Evolutionary conservation across 92 coral and sea anemone species (phyloP).

Genomic region (Paramuricea clavata): DNA sequence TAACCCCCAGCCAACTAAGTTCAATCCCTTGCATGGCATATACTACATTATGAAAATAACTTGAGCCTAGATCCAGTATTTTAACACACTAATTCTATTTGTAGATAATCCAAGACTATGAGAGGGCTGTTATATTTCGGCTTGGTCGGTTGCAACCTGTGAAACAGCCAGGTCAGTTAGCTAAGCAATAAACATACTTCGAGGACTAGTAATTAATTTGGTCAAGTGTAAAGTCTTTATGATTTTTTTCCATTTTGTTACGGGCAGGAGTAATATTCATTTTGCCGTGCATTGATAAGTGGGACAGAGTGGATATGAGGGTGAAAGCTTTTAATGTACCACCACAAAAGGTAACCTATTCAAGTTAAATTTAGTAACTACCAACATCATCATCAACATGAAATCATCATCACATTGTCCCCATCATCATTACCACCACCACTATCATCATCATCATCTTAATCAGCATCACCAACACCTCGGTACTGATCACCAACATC

Average conservation of each 20-base stretch:
- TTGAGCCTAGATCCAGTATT: no score
- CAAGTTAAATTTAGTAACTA: no score
- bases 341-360: constrained; percentile 91
- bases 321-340: constrained; percentile 94
- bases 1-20: no score
- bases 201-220: no score
- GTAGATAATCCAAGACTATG: constrained; percentile 90
- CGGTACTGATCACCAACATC: no score
- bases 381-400: no score
- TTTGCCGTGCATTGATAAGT: constrained; percentile 86
- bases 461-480: no score
- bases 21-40: no score
- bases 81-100: neutral
- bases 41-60: no score
- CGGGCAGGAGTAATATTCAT: constrained; percentile 80
- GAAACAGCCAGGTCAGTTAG: constrained; percentile 90
- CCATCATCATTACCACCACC: no score
- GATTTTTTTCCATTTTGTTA: neutral
- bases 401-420: no score
- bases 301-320: constrained; percentile 90
- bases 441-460: no score
- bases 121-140: constrained; percentile 89
- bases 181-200: neutral
- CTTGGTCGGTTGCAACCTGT: constrained; percentile 86
- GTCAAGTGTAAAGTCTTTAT: neutral